A percentile compares a stretch with the other conserved stretches of the same genome.
These are phyloP conservation scores for Anguilla japonica DNA, from an alignment of 2,113 vertebrate species.

Conservation along the genomic window DNA sequence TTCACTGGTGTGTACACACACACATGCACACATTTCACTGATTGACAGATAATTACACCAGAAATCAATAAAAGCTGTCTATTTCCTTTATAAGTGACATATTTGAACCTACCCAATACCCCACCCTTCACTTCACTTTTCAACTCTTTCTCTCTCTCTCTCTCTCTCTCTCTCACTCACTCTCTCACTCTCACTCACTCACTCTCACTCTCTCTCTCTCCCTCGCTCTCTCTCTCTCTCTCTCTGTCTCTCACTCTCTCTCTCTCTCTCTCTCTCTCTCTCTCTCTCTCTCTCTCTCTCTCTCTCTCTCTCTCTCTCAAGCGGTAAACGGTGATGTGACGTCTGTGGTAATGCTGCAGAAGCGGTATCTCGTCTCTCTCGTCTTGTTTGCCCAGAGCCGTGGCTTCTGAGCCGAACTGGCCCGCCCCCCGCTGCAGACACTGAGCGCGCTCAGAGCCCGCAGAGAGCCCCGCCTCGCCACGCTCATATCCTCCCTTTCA, in stretches of 20 bases:
- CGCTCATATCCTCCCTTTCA: conserved; percentile 1
- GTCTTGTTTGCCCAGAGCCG: not conserved
- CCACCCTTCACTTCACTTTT: not conserved
- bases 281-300: too few relatives aligned
- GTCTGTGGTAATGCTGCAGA: not conserved
- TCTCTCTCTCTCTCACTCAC: too few relatives aligned
- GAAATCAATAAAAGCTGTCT: not conserved
- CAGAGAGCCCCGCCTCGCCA: not conserved
- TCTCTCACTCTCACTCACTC: too few relatives aligned
- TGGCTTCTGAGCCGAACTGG: not conserved
- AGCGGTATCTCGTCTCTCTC: not conserved
- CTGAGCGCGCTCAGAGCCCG: not conserved
- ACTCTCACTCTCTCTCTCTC: too few relatives aligned
- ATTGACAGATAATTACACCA: not conserved
- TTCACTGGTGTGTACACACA: not conserved
- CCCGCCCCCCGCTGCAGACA: not conserved
- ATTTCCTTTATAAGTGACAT: not conserved
- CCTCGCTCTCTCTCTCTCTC: not conserved
- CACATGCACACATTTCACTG: not conserved
- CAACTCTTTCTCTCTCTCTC: not conserved
- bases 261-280: too few relatives aligned
- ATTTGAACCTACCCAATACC: not conserved
- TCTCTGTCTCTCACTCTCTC: not conserved
- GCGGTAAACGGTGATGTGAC: not conserved
- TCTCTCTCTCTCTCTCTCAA: not conserved